These are phyloP conservation scores for Ommatoiulus sabulosus DNA, from an alignment of 2,888 invertebrate species.

Conservation along the genomic window DNA sequence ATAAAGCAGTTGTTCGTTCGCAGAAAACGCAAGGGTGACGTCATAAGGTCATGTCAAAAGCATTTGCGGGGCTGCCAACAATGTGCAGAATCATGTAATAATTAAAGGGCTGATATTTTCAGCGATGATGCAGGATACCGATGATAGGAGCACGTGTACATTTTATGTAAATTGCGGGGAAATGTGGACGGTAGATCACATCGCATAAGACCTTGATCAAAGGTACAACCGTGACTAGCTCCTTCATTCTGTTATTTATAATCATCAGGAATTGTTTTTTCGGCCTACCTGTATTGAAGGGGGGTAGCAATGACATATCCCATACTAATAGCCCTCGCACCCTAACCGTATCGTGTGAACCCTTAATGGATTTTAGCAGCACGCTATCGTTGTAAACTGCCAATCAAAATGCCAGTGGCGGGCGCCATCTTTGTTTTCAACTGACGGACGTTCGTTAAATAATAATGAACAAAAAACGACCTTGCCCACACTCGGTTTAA, in stretches of 20 bases:
- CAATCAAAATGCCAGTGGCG: slow-evolving; percentile 26
- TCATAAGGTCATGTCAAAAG: not conserved
- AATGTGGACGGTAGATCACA: not conserved
- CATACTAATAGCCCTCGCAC: slow-evolving; percentile 9
- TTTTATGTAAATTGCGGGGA: slow-evolving; percentile 2
- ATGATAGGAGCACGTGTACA: not conserved
- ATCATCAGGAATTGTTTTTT: not conserved
- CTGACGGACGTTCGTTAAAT: slow-evolving; percentile 39
- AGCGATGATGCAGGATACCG: not conserved
- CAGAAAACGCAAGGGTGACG: not conserved
- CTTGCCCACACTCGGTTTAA: slow-evolving; percentile 11
- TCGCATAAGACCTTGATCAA: slow-evolving; percentile 32
- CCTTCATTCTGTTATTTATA: slow-evolving; percentile 2
- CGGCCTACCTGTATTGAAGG: not conserved
- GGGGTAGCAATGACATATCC: slow-evolving; percentile 42
- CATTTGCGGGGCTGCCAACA: not conserved
- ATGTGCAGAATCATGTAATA: slow-evolving; percentile 17
- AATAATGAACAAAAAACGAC: slow-evolving; percentile 17
- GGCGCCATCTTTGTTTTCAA: slow-evolving; percentile 12
- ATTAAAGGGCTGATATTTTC: not conserved
- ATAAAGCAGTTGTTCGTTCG: too few species aligned
- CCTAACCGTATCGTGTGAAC: slow-evolving; percentile 9
- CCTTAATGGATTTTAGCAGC: slow-evolving; percentile 36
- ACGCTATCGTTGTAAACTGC: slow-evolving; percentile 36
- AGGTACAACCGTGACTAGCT: slow-evolving; percentile 6